These are phyloP conservation scores for Lacerta agilis DNA, from an alignment of 2,797 vertebrate species.

Conservation along the genomic window DNA sequence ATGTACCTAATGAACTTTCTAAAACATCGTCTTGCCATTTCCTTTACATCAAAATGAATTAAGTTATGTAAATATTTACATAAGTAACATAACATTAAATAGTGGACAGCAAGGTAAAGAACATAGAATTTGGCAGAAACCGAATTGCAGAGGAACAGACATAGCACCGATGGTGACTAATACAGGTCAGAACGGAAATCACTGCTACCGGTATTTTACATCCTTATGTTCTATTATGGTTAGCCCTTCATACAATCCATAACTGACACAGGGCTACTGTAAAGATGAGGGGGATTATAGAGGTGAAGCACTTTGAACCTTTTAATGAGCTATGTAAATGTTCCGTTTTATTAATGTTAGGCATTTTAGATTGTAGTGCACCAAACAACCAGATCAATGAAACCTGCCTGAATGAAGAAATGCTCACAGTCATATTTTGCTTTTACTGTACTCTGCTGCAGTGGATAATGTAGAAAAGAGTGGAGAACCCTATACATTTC, in stretches of 20 bases:
- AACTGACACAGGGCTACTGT: not conserved
- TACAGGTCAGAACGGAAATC: too few relatives aligned
- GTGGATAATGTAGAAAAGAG: conserved; percentile 32
- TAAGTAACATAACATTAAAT: too few relatives aligned
- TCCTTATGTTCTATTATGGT: not conserved
- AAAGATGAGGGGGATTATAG: not conserved
- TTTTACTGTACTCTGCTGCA: conserved; percentile 54
- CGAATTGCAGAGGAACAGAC: too few relatives aligned
- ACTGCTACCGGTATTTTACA: too few relatives aligned
- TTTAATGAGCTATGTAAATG: not conserved
- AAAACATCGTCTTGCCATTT: too few relatives aligned
- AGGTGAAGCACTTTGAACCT: not conserved
- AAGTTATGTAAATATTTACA: too few relatives aligned
- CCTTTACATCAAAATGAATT: too few relatives aligned
- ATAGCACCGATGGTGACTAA: too few relatives aligned
- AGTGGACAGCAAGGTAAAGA: too few relatives aligned
- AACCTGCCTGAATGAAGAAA: conserved; percentile 23
- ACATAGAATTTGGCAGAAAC: too few relatives aligned
- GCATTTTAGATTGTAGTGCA: not conserved
- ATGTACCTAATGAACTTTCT: too few relatives aligned
- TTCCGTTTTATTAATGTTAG: not conserved
- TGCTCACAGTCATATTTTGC: conserved; percentile 48
- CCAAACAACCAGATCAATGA: not conserved
- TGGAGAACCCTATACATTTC: conserved; percentile 41
- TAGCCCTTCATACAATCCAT: not conserved